phyloP scores from a whole-genome alignment of 53 echinoderm and acorn worm species.

The Holothuria scabra region DNA sequence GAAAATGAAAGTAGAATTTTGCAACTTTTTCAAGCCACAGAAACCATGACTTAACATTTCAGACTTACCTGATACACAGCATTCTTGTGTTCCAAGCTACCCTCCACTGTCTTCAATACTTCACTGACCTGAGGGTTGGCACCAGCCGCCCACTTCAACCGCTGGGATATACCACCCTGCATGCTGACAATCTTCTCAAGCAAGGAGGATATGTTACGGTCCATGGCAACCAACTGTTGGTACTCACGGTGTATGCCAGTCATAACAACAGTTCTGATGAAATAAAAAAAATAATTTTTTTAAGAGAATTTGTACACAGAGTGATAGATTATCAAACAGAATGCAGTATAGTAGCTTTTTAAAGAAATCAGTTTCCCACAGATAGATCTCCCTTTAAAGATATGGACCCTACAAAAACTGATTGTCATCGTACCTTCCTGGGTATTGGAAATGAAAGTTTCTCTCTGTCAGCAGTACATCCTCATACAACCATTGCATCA shows the following conservation, averaged over 20 bases:
- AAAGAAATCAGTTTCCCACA: no score
- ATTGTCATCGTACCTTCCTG: constrained; percentile 64
- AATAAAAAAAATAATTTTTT: no score
- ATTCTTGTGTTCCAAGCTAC: constrained; percentile 66
- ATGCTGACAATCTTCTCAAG: constrained; percentile 72
- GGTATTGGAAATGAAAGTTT: constrained; percentile 69
- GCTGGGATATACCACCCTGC: constrained; percentile 83
- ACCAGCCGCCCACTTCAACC: constrained; percentile 97
- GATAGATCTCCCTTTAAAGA: no score
- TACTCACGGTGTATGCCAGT: constrained; percentile 89
- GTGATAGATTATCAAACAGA: no score
- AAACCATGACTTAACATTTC: no score
- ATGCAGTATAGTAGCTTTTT: no score
- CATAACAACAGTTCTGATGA: constrained; percentile 84
- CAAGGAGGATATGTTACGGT: constrained; percentile 67
- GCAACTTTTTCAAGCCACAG: no score
- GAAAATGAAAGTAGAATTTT: no score
- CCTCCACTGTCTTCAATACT: constrained; percentile 84
- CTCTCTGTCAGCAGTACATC: constrained; percentile 77
- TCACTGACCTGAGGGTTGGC: constrained; percentile 87
- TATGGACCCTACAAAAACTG: no score
- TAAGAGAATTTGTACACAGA: no score
- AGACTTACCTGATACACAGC: constrained; percentile 71
- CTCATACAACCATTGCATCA: constrained; percentile 94
- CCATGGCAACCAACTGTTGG: constrained; percentile 67